Evolutionary conservation across 2,888 invertebrate species (phyloP).

Genomic region (Herminia tarsipennalis): DNA sequence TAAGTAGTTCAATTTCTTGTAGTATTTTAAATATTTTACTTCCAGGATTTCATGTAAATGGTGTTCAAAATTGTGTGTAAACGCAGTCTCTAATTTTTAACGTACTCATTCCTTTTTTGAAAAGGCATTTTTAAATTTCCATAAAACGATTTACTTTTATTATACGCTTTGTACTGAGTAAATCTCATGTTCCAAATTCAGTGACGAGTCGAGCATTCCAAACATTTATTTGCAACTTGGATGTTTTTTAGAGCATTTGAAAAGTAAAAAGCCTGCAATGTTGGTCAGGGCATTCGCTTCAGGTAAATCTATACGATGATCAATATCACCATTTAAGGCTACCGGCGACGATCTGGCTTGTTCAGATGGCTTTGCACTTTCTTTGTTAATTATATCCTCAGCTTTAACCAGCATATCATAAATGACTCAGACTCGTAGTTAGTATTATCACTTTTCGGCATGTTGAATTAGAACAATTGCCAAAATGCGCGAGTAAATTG

Average conservation of each 20-base stretch:
- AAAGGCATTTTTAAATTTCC: neutral
- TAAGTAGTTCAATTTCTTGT: too few relatives aligned
- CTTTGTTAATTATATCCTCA: neutral
- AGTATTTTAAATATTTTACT: too few relatives aligned
- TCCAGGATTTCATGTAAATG: too few relatives aligned
- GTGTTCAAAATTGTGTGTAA: too few relatives aligned
- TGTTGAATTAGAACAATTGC: neutral
- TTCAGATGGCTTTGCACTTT: neutral
- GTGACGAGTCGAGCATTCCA: neutral
- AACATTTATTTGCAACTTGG: too few relatives aligned
- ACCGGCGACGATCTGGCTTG: too few relatives aligned
- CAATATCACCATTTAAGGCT: too few relatives aligned
- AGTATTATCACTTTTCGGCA: neutral
- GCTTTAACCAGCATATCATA: conserved; percentile 2
- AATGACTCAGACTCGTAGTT: conserved; percentile 3
- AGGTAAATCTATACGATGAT: too few relatives aligned
- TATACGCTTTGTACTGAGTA: neutral
- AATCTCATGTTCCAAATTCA: neutral
- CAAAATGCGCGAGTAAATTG: too few relatives aligned
- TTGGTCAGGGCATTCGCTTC: too few relatives aligned
- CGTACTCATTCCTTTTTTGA: too few relatives aligned
- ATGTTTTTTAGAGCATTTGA: conserved; percentile 8
- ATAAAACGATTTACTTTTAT: neutral
- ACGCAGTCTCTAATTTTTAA: too few relatives aligned
- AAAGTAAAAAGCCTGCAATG: conserved; percentile 5